Evolutionary conservation across 2,888 invertebrate species (phyloP).

Genomic region (Oithona nana): DNA sequence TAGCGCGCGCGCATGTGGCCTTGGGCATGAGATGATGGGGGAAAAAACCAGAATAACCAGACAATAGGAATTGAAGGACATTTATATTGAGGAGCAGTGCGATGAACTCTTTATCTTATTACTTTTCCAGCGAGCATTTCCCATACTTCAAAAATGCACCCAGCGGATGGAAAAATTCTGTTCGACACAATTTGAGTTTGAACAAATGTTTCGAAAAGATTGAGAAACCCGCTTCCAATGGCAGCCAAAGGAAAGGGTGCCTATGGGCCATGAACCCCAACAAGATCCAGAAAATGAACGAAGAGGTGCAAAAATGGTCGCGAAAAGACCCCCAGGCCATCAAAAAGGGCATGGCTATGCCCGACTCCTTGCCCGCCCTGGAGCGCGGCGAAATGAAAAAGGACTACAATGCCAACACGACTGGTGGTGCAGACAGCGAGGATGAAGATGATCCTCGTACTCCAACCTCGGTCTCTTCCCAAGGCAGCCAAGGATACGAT

Average conservation of each 20-base stretch:
- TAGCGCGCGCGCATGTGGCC: neutral
- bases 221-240: slow-evolving; percentile 71
- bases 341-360: slow-evolving; percentile 79
- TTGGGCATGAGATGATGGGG: neutral
- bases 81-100: neutral
- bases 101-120: slow-evolving; percentile 18
- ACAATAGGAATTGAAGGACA: neutral
- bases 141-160: slow-evolving; percentile 97
- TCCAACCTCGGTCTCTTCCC: slow-evolving; percentile 20
- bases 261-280: slow-evolving; percentile 93
- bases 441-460: slow-evolving; percentile 31
- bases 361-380: slow-evolving; percentile 60
- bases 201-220: slow-evolving; percentile 98
- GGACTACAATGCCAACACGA: slow-evolving; percentile 40
- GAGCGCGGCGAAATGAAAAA: slow-evolving; percentile 58
- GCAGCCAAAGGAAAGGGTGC: slow-evolving; percentile 47
- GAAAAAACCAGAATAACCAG: no score
- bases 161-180: slow-evolving; percentile 97
- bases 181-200: slow-evolving; percentile 83
- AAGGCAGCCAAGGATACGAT: slow-evolving; percentile 16
- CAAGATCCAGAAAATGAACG: slow-evolving; percentile 89
- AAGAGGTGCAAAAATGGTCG: slow-evolving; percentile 93
- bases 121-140: slow-evolving; percentile 66
- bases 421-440: slow-evolving; percentile 37
- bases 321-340: slow-evolving; percentile 83